These are phyloP conservation scores for Cotesia typhae DNA, from an alignment of 1,140 invertebrate species.

Conservation along the genomic window DNA sequence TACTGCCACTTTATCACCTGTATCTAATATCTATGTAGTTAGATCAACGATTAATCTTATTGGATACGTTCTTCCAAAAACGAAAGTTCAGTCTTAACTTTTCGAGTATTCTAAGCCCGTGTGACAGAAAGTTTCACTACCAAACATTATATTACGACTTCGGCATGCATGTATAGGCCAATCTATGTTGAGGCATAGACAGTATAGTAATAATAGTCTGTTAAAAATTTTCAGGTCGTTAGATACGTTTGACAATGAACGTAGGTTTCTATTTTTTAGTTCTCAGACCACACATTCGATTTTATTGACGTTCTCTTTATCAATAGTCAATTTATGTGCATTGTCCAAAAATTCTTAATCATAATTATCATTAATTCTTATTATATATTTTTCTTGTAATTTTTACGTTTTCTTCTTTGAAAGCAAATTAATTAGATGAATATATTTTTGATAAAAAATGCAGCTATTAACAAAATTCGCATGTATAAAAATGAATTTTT, in stretches of 20 bases:
- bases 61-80: constrained; percentile 48
- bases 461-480: no score
- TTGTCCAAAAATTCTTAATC: no score
- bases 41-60: constrained; percentile 13
- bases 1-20: no score
- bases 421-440: no score
- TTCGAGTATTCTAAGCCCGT: constrained; percentile 55
- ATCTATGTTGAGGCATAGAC: constrained; percentile 17
- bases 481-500: no score
- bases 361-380: no score
- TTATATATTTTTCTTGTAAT: no score
- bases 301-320: no score
- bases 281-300: neutral
- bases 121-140: constrained; percentile 52
- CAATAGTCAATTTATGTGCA: no score
- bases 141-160: constrained; percentile 34
- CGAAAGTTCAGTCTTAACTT: constrained; percentile 49
- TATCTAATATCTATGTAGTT: no score
- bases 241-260: constrained; percentile 11
- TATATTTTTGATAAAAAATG: no score
- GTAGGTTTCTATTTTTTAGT: constrained; percentile 2
- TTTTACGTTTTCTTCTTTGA: no score
- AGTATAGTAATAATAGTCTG: neutral
- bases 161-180: constrained; percentile 3
- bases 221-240: constrained; percentile 17